Conservation (phyloP, 2,888 invertebrate species). For the Tiphia femorata region DNA sequence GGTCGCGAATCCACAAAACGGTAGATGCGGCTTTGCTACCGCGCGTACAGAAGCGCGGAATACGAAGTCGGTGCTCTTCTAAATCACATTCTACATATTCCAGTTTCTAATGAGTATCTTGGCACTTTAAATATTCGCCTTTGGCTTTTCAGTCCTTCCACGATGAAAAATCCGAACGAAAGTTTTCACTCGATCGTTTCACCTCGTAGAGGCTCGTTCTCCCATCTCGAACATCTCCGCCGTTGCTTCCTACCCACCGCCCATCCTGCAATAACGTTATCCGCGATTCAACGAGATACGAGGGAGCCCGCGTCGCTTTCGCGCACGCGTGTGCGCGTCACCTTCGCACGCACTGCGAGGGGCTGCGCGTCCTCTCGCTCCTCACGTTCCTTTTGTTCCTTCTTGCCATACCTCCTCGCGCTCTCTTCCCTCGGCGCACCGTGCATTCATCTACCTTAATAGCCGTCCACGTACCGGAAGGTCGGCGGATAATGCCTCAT, state of each 20-base stretch:
- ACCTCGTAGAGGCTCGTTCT: neutral
- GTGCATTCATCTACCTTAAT: conserved; percentile 38
- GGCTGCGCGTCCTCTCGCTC: neutral
- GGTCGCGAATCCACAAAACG: neutral
- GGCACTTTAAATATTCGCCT: too few relatives aligned
- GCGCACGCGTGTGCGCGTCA: neutral
- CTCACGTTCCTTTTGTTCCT: conserved; percentile 17
- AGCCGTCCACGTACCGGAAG: conserved; percentile 42
- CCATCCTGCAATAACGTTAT: conserved; percentile 1
- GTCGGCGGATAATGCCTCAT: conserved; percentile 44
- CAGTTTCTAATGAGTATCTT: too few relatives aligned
- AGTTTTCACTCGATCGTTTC: too few relatives aligned
- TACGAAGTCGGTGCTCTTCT: too few relatives aligned
- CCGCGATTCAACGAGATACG: conserved; percentile 24
- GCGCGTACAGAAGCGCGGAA: too few relatives aligned
- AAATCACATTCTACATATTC: too few relatives aligned
- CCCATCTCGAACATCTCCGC: neutral
- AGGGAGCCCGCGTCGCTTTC: neutral
- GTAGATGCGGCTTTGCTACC: neutral
- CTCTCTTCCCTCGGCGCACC: conserved; percentile 7
- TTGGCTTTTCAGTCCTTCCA: too few relatives aligned
- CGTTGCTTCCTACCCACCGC: neutral
- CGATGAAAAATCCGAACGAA: too few relatives aligned
- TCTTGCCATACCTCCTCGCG: neutral
- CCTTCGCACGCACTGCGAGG: neutral